phyloP scores from a whole-genome alignment of 1,140 invertebrate species.

The Brachionus sp. region DNA sequence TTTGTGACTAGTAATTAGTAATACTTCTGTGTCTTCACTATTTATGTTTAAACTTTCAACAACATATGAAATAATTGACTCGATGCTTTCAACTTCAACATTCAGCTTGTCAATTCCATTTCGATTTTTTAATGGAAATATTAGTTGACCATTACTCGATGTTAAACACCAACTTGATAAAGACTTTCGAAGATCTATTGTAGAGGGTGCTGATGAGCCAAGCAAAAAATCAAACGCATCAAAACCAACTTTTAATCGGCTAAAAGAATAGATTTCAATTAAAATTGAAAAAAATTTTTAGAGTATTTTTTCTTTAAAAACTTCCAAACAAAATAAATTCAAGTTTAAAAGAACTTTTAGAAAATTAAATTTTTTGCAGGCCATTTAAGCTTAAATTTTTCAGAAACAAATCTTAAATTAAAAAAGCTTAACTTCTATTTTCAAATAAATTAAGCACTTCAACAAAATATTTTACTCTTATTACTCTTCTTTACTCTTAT shows the following conservation, averaged over 20 bases:
- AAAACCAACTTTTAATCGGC: slow-evolving; percentile 17
- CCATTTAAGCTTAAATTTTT: too few species aligned
- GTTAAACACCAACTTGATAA: slow-evolving; percentile 29
- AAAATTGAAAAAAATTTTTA: too few species aligned
- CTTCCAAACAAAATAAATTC: too few species aligned
- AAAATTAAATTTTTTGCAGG: too few species aligned
- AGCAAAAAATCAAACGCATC: slow-evolving; percentile 29
- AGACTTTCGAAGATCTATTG: slow-evolving; percentile 16
- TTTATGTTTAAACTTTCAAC: slow-evolving; percentile 21
- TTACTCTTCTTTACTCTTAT: too few species aligned
- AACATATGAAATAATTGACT: neutral
- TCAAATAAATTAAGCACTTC: too few species aligned
- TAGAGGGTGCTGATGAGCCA: slow-evolving; percentile 11
- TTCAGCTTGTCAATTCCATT: slow-evolving; percentile 5
- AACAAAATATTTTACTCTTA: too few species aligned
- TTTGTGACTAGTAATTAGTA: slow-evolving; percentile 21
- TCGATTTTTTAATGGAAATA: slow-evolving; percentile 25
- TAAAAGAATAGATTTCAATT: neutral
- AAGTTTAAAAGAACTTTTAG: too few species aligned
- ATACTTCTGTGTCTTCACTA: neutral
- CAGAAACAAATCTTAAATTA: too few species aligned
- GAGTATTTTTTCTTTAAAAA: too few species aligned
- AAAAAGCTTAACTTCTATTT: too few species aligned
- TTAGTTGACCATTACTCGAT: slow-evolving; percentile 23
- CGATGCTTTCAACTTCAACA: neutral